phyloP scores from a whole-genome alignment of 2,888 invertebrate species.

The Diaphora mendica region DNA sequence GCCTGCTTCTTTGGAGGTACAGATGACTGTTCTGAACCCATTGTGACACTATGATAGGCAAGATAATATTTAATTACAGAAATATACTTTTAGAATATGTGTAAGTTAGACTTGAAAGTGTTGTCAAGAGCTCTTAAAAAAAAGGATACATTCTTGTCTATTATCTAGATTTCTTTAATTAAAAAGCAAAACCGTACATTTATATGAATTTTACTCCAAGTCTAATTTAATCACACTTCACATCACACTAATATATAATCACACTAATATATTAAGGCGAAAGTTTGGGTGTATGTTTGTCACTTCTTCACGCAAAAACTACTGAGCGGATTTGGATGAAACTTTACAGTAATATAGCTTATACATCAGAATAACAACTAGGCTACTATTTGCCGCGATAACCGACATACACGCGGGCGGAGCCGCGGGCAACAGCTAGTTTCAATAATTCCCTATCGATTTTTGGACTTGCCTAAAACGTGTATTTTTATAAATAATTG shows the following conservation, averaged over 20 bases:
- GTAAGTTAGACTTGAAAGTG: background rate
- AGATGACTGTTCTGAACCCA: slow-evolving; percentile 89
- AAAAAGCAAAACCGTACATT: background rate
- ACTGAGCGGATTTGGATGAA: too few relatives aligned
- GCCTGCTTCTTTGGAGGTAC: slow-evolving; percentile 72
- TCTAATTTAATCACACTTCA: too few relatives aligned
- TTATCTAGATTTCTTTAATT: background rate
- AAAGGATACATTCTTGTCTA: background rate
- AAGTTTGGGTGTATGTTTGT: too few relatives aligned
- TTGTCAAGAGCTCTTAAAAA: background rate
- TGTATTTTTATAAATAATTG: background rate
- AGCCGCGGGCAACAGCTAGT: too few relatives aligned
- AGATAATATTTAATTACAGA: background rate
- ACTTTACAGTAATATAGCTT: too few relatives aligned
- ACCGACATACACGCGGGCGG: too few relatives aligned
- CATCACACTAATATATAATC: too few relatives aligned
- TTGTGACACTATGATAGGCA: slow-evolving; percentile 48
- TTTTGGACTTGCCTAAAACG: background rate
- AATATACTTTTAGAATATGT: background rate
- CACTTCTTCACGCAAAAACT: too few relatives aligned
- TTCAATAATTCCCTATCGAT: background rate
- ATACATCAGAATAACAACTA: too few relatives aligned
- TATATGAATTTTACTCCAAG: background rate
- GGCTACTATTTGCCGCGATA: too few relatives aligned
- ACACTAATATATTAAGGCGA: too few relatives aligned